Evolutionary conservation across 2,113 vertebrate species (phyloP), one percentile per base, ranked within the genome.

Genomic region (Probosciger aterrimus): DNA sequence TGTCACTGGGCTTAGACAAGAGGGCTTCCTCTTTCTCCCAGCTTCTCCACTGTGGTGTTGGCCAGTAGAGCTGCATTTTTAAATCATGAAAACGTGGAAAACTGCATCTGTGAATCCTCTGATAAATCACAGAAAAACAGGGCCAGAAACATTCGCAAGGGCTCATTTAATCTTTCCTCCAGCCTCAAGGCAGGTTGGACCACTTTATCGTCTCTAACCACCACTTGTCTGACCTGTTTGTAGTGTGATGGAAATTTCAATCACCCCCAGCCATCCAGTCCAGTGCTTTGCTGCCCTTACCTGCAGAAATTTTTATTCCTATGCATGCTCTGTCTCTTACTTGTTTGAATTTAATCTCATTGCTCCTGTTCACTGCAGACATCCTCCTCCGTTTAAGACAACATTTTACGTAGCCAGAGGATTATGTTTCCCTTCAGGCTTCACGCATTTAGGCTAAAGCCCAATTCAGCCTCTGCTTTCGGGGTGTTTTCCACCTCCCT

Each of bases 121-220:
- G 88, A 71, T 88, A 92, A 82, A 91, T 93, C 69, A 64, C 35
- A 75, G 77, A 39, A 75, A 82, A 92, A 69, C 41, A 37, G 27
- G 64, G n/a, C 28, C 90, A 62, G 91, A 86, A 94, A 68, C 41
- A 93, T 69, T 86, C 71, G 53, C 55, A 57, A 46, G 30, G 46
- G 53, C 60, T 93, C 43, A 33, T 89, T 97, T 91, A 95, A 86
- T 86, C 86, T 96, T 86, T 91, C 53, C 39, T 89, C 30, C 80
- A 75, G 77, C 83, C 65, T 93, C 69, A 82, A 92, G 95, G 91
- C 64, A 91, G 28, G 43, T 81, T 95, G 76, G 71, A 90, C 27
- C 27, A 47, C 55, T 95, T 92, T 24, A 89, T 82, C 39, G 71
- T 82, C 76, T 82, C 80, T 92, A 95, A 75, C 53, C 79, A 90